phyloP scores from a whole-genome alignment of 2,888 invertebrate species.

The Tetheella fluctuosa region DNA sequence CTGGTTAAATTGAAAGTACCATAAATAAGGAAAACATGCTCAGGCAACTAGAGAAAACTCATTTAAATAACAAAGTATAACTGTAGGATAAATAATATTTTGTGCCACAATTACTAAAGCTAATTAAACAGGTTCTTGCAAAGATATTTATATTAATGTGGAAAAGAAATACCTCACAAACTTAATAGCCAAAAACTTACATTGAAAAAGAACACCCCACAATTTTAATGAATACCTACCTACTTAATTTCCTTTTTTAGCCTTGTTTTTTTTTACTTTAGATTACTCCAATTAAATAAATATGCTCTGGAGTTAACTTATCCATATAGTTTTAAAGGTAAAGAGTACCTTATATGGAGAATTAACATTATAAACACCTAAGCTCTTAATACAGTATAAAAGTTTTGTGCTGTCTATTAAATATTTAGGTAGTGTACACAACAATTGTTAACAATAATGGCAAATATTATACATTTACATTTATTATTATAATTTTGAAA shows the following conservation, averaged over 20 bases:
- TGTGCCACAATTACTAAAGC: constrained; percentile 3
- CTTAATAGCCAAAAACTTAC: not conserved
- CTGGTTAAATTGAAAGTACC: not conserved
- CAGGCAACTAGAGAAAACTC: not conserved
- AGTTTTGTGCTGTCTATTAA: not conserved
- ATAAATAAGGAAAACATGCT: not conserved
- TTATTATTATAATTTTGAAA: constrained; percentile 19
- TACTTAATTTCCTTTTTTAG: not conserved
- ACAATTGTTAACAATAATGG: not conserved
- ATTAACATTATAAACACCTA: not conserved
- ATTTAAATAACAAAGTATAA: not conserved
- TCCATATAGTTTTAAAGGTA: not conserved
- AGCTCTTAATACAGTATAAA: not conserved
- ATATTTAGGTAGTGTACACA: not conserved
- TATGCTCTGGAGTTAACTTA: too few relatives aligned
- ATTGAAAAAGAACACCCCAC: not conserved
- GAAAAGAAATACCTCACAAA: not conserved
- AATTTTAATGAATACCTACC: not conserved
- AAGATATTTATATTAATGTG: not conserved
- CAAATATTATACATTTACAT: not conserved
- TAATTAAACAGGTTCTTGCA: not conserved
- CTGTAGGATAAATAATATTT: not conserved
- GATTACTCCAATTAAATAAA: not conserved
- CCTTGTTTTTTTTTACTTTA: not conserved
- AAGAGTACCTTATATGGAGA: not conserved